A percentile compares a stretch with the other conserved stretches of the same genome.
Evolutionary conservation across 2,888 invertebrate genomes (phyloP).

Genomic region (Aethes cnicana): DNA sequence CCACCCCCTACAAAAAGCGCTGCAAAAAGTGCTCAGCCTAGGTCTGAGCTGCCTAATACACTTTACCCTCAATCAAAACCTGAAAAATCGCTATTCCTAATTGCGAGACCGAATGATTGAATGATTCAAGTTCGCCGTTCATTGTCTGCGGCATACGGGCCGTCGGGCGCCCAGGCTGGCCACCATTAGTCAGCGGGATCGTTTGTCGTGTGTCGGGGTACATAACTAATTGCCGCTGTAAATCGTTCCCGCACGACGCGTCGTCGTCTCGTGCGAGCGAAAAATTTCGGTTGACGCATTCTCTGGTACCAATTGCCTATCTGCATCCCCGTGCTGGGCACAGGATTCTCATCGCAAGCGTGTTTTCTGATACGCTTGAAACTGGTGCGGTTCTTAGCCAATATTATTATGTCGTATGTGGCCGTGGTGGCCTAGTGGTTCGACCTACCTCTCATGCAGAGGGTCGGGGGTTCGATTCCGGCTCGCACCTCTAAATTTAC

Average conservation of each 20-base stretch:
- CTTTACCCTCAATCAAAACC: slow-evolving; percentile 18
- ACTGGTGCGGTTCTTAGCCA: too few relatives aligned
- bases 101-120: slow-evolving; percentile 59
- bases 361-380: too few relatives aligned
- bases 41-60: not conserved
- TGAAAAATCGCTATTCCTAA: slow-evolving; percentile 46
- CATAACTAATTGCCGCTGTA: slow-evolving; percentile 76
- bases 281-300: slow-evolving; percentile 3
- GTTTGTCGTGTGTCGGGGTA: slow-evolving; percentile 67
- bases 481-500: too few relatives aligned
- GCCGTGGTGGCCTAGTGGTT: too few relatives aligned
- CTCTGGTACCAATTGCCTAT: too few relatives aligned
- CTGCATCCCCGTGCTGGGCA: too few relatives aligned
- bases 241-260: slow-evolving; percentile 62
- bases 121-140: slow-evolving; percentile 55
- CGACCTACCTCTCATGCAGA: too few relatives aligned
- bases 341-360: too few relatives aligned
- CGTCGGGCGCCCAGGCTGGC: slow-evolving; percentile 48
- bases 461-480: too few relatives aligned
- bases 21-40: too few relatives aligned
- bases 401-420: too few relatives aligned
- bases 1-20: too few relatives aligned
- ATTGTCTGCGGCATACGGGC: slow-evolving; percentile 59
- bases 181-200: slow-evolving; percentile 67
- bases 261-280: slow-evolving; percentile 41